Conservation (phyloP, 2,888 invertebrate species). For the Phania funesta region DNA sequence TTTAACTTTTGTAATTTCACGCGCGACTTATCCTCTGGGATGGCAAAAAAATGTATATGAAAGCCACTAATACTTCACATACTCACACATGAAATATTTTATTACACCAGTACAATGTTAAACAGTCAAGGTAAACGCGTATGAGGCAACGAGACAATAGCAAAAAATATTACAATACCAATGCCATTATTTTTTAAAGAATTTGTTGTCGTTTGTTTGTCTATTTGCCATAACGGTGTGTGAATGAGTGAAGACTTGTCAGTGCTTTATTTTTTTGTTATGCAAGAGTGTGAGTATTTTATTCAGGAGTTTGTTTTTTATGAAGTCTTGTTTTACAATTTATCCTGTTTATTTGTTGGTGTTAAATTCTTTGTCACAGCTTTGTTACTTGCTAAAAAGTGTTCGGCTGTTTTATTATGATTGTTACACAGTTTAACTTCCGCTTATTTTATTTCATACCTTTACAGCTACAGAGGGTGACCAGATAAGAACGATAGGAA, state of each 20-base stretch:
- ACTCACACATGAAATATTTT: conserved; percentile 57
- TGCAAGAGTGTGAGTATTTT: not conserved
- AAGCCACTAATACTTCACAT: conserved; percentile 69
- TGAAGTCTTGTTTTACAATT: not conserved
- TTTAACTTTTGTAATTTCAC: conserved; percentile 79
- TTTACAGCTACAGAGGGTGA: too few species aligned
- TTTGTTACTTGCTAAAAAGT: not conserved
- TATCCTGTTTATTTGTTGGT: conserved; percentile 40
- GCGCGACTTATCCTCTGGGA: conserved; percentile 79
- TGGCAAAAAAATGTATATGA: conserved; percentile 44
- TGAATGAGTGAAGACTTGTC: not conserved
- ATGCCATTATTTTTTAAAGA: not conserved
- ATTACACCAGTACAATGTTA: conserved; percentile 33
- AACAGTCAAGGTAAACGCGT: not conserved
- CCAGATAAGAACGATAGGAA: too few species aligned
- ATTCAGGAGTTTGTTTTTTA: not conserved
- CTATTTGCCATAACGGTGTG: not conserved
- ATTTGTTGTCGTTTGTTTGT: not conserved
- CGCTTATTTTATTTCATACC: not conserved
- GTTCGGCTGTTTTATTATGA: not conserved
- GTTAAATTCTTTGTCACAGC: conserved; percentile 39
- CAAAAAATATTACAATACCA: conserved; percentile 4
- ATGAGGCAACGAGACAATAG: not conserved
- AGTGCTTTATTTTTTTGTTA: not conserved
- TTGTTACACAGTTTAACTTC: conserved; percentile 15